Base-by-base conservation (phyloP, 2,797 vertebrate genomes). In the Pantherophis vulpinus region DNA sequence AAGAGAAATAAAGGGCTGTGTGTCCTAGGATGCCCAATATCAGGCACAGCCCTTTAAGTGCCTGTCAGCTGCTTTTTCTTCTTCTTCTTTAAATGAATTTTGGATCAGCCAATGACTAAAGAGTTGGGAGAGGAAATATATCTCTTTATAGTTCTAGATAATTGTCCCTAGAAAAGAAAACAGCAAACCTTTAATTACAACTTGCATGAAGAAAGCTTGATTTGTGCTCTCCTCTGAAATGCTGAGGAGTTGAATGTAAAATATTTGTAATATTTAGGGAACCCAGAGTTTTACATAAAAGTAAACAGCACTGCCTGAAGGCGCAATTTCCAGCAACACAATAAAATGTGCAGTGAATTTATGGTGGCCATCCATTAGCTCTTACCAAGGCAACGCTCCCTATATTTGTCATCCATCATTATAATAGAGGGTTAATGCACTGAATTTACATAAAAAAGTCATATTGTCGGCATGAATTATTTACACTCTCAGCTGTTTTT, bases 381-480 rank as follows among this genome's bases (percentile, higher is more conserved):
- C 99, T 99, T 99, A 99, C 99, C 99, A 99, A 99, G 99, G 99
- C 99, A 99, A 99, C 98, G 99, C 99, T 99, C 99, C 98, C 99
- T 98, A 98, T 99, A 99, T 99, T 99, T 99, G 99, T 99, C 99
- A 99, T 99, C 99, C 99, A 99, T 99, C 99, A 99, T 99, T 99
- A 99, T 99, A 99, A 99, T 99, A 99, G 99, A 99, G 99, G 99
- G 99, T 99, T 99, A 99, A 99, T 99, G 99, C 99, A 99, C 98
- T 96, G 97, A 98, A 99, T 99, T 99, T 99, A 99, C 99, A 99
- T 99, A 99, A 99, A 99, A 99, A 99, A 99, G 99, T 99, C 99
- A 99, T 99, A 99, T 99, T 99, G 99, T 99, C 99, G 99, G 99
- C 99, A 99, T 99, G 99, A 99, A 99, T 99, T 99, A 99, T 99